Conservation (phyloP, 1,140 invertebrate species). For the Sycophaga agraensis region DNA sequence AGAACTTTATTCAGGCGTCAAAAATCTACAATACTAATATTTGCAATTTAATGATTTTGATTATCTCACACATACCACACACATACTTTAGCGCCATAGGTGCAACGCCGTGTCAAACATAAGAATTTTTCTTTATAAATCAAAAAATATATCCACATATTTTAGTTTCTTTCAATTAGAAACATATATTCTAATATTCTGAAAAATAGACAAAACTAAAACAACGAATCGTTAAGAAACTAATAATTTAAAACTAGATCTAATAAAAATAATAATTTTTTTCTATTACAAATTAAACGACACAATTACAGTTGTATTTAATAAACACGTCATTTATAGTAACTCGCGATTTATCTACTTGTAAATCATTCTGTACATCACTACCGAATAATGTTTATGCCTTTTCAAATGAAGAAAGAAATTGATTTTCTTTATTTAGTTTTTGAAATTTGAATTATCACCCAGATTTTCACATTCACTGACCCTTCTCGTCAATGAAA, state of each 20-base stretch:
- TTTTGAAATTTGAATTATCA: conserved; percentile 13
- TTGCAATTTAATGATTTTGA: conserved; percentile 19
- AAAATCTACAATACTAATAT: conserved; percentile 23
- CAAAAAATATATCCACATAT: conserved; percentile 5
- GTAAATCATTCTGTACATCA: conserved; percentile 19
- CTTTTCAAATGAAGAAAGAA: conserved; percentile 5
- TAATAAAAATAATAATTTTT: conserved; percentile 10
- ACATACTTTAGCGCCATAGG: conserved; percentile 2
- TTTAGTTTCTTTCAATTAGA: background rate
- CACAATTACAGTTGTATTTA: conserved; percentile 3
- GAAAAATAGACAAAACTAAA: conserved; percentile 1
- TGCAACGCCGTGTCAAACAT: conserved; percentile 9
- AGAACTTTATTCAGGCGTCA: background rate
- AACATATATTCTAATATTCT: conserved; percentile 14
- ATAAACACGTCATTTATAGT: background rate
- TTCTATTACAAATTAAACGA: background rate
- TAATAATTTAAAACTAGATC: conserved; percentile 1
- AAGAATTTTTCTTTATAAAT: conserved; percentile 1
- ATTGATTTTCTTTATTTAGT: conserved; percentile 13
- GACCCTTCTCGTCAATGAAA: conserved; percentile 51
- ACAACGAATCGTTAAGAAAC: background rate
- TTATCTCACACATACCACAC: conserved; percentile 25
- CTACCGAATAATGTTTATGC: conserved; percentile 19
- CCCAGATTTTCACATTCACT: conserved; percentile 35
- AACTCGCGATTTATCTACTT: background rate